Percentiles rank a stretch among this genome's conserved stretches.
Conservation (phyloP, 2,888 invertebrate species). For the Andricus curvator region DNA sequence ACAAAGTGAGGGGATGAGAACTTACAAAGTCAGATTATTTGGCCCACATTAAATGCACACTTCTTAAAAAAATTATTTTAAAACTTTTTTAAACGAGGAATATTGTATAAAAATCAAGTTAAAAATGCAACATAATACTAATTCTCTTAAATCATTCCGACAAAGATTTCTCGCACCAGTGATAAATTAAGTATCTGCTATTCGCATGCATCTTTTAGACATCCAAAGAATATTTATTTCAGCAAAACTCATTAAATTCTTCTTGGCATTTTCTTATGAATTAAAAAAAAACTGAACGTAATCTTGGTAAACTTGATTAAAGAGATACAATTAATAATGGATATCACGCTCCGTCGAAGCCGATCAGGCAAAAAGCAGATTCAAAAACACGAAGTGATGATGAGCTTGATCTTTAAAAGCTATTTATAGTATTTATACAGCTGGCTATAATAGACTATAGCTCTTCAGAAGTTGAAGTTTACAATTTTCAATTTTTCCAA, state of each 20-base stretch:
- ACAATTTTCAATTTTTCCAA: neutral
- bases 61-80: too few species aligned
- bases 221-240: neutral
- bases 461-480: neutral
- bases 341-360: neutral
- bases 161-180: neutral
- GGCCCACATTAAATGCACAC: too few species aligned
- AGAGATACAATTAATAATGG: constrained; percentile 11
- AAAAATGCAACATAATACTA: neutral
- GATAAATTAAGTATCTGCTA: neutral
- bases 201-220: neutral
- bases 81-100: too few species aligned
- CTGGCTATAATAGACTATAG: constrained; percentile 42
- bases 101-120: too few species aligned
- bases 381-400: constrained; percentile 19
- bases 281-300: neutral
- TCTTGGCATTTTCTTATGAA: neutral
- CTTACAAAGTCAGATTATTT: too few species aligned
- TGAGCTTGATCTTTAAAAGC: constrained; percentile 8
- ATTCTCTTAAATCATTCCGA: neutral
- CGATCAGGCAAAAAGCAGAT: neutral
- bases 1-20: too few species aligned
- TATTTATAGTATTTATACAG: constrained; percentile 52
- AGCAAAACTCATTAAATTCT: neutral
- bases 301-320: neutral